A percentile compares a stretch with the other conserved stretches of the same genome.
These are phyloP conservation scores for Melanostoma mellinum DNA, from an alignment of 2,888 invertebrate genomes.

Conservation along the genomic window DNA sequence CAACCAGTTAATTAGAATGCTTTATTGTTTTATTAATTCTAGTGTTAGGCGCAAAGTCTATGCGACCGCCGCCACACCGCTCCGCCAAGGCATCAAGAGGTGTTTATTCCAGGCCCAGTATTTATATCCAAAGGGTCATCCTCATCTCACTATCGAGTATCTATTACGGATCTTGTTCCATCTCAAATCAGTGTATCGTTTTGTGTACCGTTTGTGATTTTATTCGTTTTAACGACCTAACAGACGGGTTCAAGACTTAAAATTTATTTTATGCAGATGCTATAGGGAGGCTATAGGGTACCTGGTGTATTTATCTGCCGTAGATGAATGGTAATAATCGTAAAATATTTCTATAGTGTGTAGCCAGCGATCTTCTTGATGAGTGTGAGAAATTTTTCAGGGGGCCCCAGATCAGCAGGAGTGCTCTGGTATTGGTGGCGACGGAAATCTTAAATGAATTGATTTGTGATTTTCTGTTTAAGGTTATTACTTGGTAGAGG, in stretches of 20 bases:
- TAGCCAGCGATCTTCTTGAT: constrained; percentile 67
- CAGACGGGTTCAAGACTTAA: constrained; percentile 71
- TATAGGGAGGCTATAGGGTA: constrained; percentile 1
- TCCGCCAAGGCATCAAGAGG: background rate
- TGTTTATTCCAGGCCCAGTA: constrained; percentile 13
- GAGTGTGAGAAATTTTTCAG: constrained; percentile 67
- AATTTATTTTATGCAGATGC: constrained; percentile 71
- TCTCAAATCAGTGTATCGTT: constrained; percentile 46
- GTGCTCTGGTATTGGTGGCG: constrained; percentile 8
- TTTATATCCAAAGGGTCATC: constrained; percentile 23
- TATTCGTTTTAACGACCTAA: constrained; percentile 70
- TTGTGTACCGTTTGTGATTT: constrained; percentile 43
- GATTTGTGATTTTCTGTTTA: constrained; percentile 1
- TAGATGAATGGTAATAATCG: constrained; percentile 71
- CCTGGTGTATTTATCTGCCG: constrained; percentile 28
- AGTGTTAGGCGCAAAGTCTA: constrained; percentile 21
- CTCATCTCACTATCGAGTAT: constrained; percentile 34
- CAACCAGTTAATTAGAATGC: constrained; percentile 65
- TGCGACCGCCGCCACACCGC: constrained; percentile 22
- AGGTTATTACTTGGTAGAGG: constrained; percentile 6
- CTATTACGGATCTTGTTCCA: constrained; percentile 51
- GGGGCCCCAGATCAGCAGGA: constrained; percentile 46
- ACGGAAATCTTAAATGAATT: constrained; percentile 29
- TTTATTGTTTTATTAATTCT: constrained; percentile 73
- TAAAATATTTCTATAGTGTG: constrained; percentile 67